Evolutionary conservation across 2,888 invertebrate species (phyloP).

Genomic region (Macrostomum cliftonense): DNA sequence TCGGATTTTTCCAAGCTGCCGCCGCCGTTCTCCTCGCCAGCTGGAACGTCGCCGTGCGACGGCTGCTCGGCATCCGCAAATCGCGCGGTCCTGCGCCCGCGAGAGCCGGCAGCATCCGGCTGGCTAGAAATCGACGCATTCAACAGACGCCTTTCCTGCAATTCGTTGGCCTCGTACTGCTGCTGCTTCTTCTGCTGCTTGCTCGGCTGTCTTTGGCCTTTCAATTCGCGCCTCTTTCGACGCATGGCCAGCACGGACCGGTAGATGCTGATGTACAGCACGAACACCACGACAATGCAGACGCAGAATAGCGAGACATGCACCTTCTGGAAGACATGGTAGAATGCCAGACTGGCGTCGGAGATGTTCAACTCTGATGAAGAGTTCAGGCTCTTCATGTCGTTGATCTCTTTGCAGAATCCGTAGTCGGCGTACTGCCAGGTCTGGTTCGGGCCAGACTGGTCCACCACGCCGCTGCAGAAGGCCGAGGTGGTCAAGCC

Average conservation of each 20-base stretch:
- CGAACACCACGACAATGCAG: constrained; percentile 27
- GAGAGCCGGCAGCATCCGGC: constrained; percentile 5
- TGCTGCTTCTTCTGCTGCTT: constrained; percentile 1
- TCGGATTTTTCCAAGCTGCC: no score
- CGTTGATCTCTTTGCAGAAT: neutral
- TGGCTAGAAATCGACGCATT: constrained; percentile 7
- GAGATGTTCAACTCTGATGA: constrained; percentile 2
- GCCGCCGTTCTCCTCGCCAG: no score
- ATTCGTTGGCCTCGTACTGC: neutral
- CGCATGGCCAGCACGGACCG: constrained; percentile 20
- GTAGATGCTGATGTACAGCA: constrained; percentile 30
- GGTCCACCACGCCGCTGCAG: no score
- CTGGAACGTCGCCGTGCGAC: no score
- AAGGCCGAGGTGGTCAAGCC: neutral
- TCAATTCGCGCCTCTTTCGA: constrained; percentile 7
- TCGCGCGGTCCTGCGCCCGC: neutral
- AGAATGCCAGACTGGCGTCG: constrained; percentile 2
- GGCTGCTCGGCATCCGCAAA: neutral
- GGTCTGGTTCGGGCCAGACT: no score
- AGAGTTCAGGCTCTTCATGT: constrained; percentile 1
- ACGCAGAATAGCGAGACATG: constrained; percentile 26
- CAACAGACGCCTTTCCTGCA: neutral
- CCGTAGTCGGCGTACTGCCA: no score
- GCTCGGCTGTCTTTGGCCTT: neutral
- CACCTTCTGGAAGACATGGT: constrained; percentile 19